Base-by-base conservation (phyloP, 2,888 invertebrate species). In the Dendrolimus pini region DNA sequence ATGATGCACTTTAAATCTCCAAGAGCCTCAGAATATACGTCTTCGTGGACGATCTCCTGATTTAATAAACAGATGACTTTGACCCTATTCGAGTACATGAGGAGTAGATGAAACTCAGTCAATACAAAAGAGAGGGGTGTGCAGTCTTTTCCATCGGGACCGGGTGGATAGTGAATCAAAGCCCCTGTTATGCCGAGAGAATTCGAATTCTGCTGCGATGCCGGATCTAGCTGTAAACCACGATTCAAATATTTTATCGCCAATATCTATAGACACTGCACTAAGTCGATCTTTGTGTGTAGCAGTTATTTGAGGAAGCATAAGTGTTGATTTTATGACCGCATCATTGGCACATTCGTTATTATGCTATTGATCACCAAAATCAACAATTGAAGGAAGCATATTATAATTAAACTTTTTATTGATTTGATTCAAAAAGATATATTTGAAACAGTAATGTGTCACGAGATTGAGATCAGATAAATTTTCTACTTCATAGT, bases 41-140 rank as follows among this genome's bases (percentile, higher is more conserved):
- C 98, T 83, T 97, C 96, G 78, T 95, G 96, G 14, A 98, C 95
- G 9, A 96, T 82, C 74, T 97, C 95, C 69, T 97, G 94, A 83
- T 96, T 97, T 9, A 98, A 88, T 7, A 96, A 84, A 59, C 96
- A 98, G 52, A 98, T 92, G 0, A 95, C 97, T 78, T 95, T 96
- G 1, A 98, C 93, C 62, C 95, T 94, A 80, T 97, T 96, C 0
- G 93, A 87, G 79, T 96, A 98, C 66, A 98, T 93, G 10, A 98
- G 89, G 2, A 98, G 82, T 0, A 95, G 94, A 82, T 99, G 98
- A 85, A 97, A 98, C 81, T 98, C 96, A 0, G 98, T 98, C 57
- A 98, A 86, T 1, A 96, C 94, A 72, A 98, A 95, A 0, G 95
- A 93, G 53, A 95, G 86, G 0, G 97, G 96, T 1, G 92, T 86